A percentile compares a stretch with the other conserved stretches of the same genome.
These are phyloP conservation scores for Lota lota DNA, from an alignment of 2,113 vertebrate species.

Conservation along the genomic window DNA sequence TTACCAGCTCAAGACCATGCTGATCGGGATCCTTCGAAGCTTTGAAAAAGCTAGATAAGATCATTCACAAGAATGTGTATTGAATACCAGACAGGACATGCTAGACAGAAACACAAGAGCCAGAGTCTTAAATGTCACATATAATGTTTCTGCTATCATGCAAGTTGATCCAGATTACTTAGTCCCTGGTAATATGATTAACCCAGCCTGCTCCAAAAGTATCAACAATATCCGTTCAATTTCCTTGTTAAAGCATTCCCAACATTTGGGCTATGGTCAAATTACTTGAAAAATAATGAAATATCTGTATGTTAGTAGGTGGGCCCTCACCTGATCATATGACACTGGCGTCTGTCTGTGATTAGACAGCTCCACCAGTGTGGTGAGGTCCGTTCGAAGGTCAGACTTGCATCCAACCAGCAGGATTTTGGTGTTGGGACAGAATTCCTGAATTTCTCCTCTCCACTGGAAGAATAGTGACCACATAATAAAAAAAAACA, in stretches of 20 bases:
- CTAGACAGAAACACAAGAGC: no score
- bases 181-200: no score
- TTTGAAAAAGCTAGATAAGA: no score
- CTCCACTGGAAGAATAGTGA: conserved; percentile 74
- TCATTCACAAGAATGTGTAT: no score
- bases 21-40: no score
- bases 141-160: no score
- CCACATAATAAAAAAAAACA: neutral
- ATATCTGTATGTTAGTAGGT: neutral
- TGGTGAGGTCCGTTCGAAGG: conserved; percentile 82
- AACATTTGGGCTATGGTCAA: neutral
- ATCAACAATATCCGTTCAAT: neutral
- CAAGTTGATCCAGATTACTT: no score
- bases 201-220: no score
- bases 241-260: neutral
- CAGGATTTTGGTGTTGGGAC: conserved; percentile 86
- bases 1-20: no score
- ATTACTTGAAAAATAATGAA: neutral
- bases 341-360: conserved; percentile 85
- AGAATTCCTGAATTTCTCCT: conserved; percentile 86
- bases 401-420: conserved; percentile 87
- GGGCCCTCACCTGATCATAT: conserved; percentile 79
- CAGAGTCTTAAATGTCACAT: no score
- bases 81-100: no score
- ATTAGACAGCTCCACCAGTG: conserved; percentile 81